Conservation (phyloP, 53 echinoderm and acorn worm species). For the Luidia sarsii region DNA sequence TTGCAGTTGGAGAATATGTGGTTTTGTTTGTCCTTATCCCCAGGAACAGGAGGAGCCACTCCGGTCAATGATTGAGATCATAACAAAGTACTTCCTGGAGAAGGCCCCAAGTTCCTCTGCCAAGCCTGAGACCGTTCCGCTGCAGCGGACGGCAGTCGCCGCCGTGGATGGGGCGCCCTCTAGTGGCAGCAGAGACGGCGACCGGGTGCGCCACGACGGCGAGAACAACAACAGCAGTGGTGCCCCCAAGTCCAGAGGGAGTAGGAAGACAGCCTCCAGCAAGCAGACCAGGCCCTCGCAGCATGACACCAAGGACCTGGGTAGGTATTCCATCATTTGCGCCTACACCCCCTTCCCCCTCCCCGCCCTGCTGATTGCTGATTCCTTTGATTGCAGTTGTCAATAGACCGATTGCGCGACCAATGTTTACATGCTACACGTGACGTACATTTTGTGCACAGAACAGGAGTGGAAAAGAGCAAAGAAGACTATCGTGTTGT, state of each 20-base stretch:
- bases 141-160: background rate
- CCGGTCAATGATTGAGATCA: conserved; percentile 92
- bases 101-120: conserved; percentile 1
- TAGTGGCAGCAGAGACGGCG: background rate
- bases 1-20: no score
- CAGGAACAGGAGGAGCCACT: conserved; percentile 83
- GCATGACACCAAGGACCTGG: conserved; percentile 25
- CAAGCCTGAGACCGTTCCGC: conserved; percentile 26
- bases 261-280: conserved; percentile 19
- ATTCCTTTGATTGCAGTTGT: no score
- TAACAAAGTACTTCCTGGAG: conserved; percentile 83
- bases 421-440: no score
- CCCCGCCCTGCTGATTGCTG: no score
- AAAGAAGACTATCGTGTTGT: no score
- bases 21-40: no score
- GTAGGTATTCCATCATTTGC: background rate
- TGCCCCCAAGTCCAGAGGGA: conserved; percentile 33
- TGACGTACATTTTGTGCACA: no score
- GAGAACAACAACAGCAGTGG: conserved; percentile 27
- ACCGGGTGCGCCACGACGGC: background rate
- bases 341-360: no score
- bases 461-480: no score
- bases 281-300: conserved; percentile 12
- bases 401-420: no score
- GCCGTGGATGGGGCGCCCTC: background rate